These are phyloP conservation scores for Lithobates sylvaticus DNA, from an alignment of 2,797 vertebrate genomes.

Conservation along the genomic window DNA sequence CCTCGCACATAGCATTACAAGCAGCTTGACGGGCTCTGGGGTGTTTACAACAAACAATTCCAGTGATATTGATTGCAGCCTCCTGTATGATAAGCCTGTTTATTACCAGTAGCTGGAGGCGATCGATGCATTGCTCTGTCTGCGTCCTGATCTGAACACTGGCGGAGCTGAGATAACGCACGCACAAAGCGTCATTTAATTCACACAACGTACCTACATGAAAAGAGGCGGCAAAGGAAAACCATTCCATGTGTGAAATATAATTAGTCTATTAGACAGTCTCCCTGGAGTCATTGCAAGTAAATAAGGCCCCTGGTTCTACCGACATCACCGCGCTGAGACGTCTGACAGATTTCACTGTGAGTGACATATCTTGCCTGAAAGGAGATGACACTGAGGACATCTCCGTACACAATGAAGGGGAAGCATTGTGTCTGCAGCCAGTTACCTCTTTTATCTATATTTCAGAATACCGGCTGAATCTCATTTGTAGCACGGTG, in stretches of 20 bases:
- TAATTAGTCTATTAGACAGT: constrained; percentile 49
- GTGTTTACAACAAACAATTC: constrained; percentile 28
- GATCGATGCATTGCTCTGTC: constrained; percentile 21
- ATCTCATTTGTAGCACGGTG: neutral
- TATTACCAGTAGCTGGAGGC: constrained; percentile 46
- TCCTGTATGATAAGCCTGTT: constrained; percentile 31
- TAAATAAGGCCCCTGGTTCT: constrained; percentile 10
- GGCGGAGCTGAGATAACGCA: constrained; percentile 28
- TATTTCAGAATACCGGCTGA: neutral
- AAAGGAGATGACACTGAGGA: neutral
- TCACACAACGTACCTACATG: constrained; percentile 4
- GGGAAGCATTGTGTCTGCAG: neutral
- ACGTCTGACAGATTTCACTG: constrained; percentile 5
- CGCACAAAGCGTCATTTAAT: constrained; percentile 32
- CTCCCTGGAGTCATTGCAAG: neutral
- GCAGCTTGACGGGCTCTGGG: constrained; percentile 15
- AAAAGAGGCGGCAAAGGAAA: neutral
- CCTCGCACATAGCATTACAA: neutral
- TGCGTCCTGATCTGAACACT: constrained; percentile 16
- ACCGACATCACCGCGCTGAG: neutral
- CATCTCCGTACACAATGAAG: neutral
- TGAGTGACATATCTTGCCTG: neutral
- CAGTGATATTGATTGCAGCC: constrained; percentile 36
- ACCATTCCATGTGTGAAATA: constrained; percentile 16
- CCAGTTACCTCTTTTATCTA: neutral